Evolutionary conservation across 2,113 vertebrate species (phyloP).

Genomic region (Labrus mixtus): DNA sequence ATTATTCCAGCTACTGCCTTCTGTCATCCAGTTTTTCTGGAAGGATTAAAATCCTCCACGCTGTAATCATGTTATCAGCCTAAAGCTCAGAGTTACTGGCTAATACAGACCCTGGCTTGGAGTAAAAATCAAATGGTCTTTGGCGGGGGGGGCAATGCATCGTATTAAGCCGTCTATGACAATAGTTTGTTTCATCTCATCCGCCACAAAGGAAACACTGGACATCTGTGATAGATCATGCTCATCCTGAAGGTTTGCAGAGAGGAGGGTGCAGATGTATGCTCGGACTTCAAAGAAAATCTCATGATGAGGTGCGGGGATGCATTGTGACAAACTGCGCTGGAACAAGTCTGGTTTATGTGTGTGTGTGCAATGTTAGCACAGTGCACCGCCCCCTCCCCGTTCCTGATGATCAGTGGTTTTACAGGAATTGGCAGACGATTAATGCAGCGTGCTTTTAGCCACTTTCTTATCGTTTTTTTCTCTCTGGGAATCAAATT

Average conservation of each 20-base stretch:
- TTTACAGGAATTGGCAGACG: constrained; percentile 20
- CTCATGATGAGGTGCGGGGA: constrained; percentile 22
- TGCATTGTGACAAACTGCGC: constrained; percentile 40
- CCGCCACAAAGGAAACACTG: constrained; percentile 46
- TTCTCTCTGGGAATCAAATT: constrained; percentile 19
- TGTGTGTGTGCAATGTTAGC: constrained; percentile 1
- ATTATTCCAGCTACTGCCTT: constrained; percentile 41
- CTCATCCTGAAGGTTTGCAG: constrained; percentile 22
- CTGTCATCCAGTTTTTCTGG: constrained; percentile 49
- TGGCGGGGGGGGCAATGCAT: constrained; percentile 43
- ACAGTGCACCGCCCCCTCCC: too few relatives aligned
- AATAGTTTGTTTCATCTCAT: constrained; percentile 61
- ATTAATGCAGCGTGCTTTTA: constrained; percentile 34
- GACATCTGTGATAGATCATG: constrained; percentile 47
- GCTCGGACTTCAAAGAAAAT: constrained; percentile 40
- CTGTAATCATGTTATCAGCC: constrained; percentile 63
- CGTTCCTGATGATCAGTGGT: too few relatives aligned
- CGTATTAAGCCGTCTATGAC: constrained; percentile 45
- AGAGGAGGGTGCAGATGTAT: constrained; percentile 3
- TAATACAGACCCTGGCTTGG: constrained; percentile 39
- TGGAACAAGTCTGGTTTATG: constrained; percentile 29
- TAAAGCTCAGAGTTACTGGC: constrained; percentile 44
- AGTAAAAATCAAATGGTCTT: constrained; percentile 65
- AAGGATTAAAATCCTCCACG: constrained; percentile 59
- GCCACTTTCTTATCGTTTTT: constrained; percentile 11